Base-by-base conservation (phyloP, 2,888 invertebrate species). In the Drosophila niveifrons region DNA sequence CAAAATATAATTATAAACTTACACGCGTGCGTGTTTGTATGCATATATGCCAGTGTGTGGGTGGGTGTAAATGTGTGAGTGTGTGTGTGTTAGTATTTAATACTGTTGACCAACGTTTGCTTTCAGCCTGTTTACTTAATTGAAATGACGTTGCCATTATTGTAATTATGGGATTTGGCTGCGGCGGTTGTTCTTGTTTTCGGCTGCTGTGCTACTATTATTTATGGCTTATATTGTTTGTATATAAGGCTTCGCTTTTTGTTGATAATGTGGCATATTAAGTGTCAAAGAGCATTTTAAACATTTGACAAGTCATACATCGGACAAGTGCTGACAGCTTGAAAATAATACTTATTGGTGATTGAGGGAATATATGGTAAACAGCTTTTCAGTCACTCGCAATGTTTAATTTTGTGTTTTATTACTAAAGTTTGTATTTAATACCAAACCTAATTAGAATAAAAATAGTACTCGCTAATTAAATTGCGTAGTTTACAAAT, bases 1-100 rank as follows among this genome's bases (percentile, higher is more conserved):
- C 53, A 61, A 48, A 75, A 76, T 64, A 67, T 68, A 71, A 82
- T 82, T 68, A 66, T 34, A 44, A 53, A 28, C 18, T 13, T 36
- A 59, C 6, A 44, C 23, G 3, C 17, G 44, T 28, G 10, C 28
- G n/a, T n/a, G 34, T 13, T 28, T 31, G 13, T 7, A 8, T 15
- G 13, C 10, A 11, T 18, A 6, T 11, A 9, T 28, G 2, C 18
- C 23, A 23, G 43, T 10, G 39, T 10, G 15, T 18, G 10, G 10
- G 29, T 39, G 17, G 39, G 55, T 41, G 48, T 43, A 41, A 18
- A 29, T 10, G 39, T 4, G 17, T 18, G 10, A 10, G 29, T 39
- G 17, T 48, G 56, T 31, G 43, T 43, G 48, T 18, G 31, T 1
- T 53, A 46, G 61, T 75, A 47, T 75, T 69, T 65, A 50, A 59